Conservation (phyloP, 2,888 invertebrate genomes). For the Protodeltote pygarga region DNA sequence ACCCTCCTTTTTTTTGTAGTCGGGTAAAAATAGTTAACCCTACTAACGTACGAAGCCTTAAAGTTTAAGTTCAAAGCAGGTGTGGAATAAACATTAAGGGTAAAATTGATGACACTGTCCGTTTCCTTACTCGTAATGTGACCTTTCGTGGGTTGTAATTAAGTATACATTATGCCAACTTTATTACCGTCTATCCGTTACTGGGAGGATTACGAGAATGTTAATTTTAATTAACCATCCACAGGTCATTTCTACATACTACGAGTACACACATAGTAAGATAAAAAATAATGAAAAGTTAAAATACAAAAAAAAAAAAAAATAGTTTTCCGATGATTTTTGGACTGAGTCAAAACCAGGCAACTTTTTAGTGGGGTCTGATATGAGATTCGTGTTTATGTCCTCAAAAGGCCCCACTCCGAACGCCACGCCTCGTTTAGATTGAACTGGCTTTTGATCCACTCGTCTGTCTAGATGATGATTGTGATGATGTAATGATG, state of each 20-base stretch:
- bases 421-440: no score
- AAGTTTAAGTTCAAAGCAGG: conserved; percentile 40
- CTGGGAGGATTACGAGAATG: conserved; percentile 31
- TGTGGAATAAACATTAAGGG: conserved; percentile 43
- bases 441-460: no score
- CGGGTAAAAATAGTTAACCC: background rate
- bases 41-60: background rate
- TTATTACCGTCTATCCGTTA: conserved; percentile 23
- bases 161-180: conserved; percentile 26
- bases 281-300: no score
- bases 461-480: no score
- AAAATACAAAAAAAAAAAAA: no score
- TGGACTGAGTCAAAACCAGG: no score
- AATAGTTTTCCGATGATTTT: background rate
- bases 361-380: no score
- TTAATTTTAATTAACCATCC: conserved; percentile 14
- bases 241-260: background rate
- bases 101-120: conserved; percentile 47
- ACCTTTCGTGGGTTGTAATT: conserved; percentile 48
- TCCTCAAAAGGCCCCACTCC: no score
- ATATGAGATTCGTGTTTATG: no score
- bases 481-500: no score
- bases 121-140: conserved; percentile 47
- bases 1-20: no score
- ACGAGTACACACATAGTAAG: background rate